Evolutionary conservation across 2,113 vertebrate species (phyloP).

Genomic region (Meles meles): DNA sequence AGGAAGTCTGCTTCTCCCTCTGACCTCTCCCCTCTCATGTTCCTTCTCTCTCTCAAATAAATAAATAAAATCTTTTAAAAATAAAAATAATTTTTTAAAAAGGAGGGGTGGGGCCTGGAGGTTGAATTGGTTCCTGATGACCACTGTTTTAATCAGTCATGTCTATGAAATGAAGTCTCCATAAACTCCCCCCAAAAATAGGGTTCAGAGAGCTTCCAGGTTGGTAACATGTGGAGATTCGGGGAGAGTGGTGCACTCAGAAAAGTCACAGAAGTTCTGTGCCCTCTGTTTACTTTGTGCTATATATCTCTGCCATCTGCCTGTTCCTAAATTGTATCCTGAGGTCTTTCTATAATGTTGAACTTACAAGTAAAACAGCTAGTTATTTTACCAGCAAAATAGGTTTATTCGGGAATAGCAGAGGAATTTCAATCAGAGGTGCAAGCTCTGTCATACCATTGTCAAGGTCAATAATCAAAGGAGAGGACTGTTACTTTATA

Average conservation of each 20-base stretch:
- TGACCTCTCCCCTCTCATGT: no score
- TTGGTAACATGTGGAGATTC: not conserved
- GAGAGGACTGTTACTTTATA: not conserved
- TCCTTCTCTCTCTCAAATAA: no score
- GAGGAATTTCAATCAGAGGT: not conserved
- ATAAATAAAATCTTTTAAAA: no score
- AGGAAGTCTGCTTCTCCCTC: no score
- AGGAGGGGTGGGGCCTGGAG: not conserved
- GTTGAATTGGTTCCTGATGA: not conserved
- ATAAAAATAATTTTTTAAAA: no score
- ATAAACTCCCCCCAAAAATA: not conserved
- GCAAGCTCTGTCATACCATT: not conserved
- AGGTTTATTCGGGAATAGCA: not conserved
- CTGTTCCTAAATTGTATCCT: not conserved
- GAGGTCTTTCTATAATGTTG: not conserved
- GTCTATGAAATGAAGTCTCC: not conserved
- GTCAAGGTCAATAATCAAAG: not conserved
- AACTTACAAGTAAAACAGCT: not conserved
- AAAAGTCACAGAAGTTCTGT: not conserved
- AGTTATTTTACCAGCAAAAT: not conserved
- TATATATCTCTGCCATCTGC: not conserved
- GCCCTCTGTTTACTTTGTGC: not conserved
- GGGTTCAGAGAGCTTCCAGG: not conserved
- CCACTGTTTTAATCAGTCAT: not conserved
- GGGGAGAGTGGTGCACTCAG: not conserved